A percentile compares a stretch with the other conserved stretches of the same genome.
phyloP scores from a whole-genome alignment of 2,888 invertebrate genomes.

The Cantharis rufa region DNA sequence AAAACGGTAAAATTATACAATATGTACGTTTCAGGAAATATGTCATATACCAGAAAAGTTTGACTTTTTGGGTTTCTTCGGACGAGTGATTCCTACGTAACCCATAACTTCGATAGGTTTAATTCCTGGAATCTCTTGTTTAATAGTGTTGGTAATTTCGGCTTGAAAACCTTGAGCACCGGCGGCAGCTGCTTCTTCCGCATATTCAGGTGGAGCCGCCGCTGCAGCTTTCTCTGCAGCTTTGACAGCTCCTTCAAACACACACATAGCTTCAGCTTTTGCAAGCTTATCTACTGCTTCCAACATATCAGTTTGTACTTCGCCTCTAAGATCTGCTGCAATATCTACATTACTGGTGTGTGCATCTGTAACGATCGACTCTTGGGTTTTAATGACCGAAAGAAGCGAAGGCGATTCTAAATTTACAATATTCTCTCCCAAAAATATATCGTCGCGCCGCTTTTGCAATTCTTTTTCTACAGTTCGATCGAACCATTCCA shows the following conservation, averaged over 20 bases:
- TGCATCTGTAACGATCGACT: conserved; percentile 40
- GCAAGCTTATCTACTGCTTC: conserved; percentile 55
- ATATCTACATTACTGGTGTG: conserved; percentile 49
- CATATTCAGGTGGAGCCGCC: conserved; percentile 54
- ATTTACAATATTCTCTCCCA: conserved; percentile 20
- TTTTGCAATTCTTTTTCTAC: conserved; percentile 32
- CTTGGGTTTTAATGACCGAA: not conserved
- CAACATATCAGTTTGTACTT: conserved; percentile 51
- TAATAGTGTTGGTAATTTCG: conserved; percentile 48
- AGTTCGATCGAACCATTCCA: conserved; percentile 31
- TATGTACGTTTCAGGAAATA: not conserved
- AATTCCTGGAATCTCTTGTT: conserved; percentile 48
- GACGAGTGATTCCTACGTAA: conserved; percentile 56
- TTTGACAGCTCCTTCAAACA: conserved; percentile 55
- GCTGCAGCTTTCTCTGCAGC: conserved; percentile 56
- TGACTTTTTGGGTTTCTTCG: conserved; percentile 45
- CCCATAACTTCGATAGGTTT: conserved; percentile 57
- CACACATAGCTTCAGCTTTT: conserved; percentile 54
- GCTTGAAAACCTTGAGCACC: conserved; percentile 48
- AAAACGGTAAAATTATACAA: not conserved
- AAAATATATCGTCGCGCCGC: conserved; percentile 24
- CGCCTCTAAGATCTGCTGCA: conserved; percentile 38
- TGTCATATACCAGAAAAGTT: not conserved
- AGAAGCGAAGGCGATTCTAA: conserved; percentile 7
- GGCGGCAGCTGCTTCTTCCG: conserved; percentile 56